phyloP scores from a whole-genome alignment of 2,113 vertebrate genomes.

The Fregata magnificens region DNA sequence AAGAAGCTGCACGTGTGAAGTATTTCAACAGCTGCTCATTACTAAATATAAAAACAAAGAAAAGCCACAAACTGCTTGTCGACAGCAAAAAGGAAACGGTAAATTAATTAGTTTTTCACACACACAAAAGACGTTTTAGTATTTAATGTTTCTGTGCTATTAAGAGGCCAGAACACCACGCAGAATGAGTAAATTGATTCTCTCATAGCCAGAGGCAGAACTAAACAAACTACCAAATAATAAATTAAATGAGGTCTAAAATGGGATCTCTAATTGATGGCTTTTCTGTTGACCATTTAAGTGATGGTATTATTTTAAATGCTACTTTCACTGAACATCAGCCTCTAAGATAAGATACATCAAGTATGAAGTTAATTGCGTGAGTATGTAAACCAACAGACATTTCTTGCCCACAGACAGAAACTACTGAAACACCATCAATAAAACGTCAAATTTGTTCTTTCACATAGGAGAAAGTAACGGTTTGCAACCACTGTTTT shows the following conservation, averaged over 20 bases:
- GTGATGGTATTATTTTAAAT: neutral
- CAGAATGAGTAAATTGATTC: neutral
- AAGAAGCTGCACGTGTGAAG: neutral
- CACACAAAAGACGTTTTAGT: neutral
- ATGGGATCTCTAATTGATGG: neutral
- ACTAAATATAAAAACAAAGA: neutral
- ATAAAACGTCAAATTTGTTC: neutral
- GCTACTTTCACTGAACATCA: neutral
- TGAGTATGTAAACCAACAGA: neutral
- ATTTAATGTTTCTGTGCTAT: neutral
- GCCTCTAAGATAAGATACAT: neutral
- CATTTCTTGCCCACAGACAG: neutral
- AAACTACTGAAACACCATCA: neutral
- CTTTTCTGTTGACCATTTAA: neutral
- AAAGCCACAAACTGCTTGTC: neutral
- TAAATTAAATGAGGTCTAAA: conserved; percentile 7
- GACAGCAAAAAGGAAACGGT: neutral
- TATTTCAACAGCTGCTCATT: neutral
- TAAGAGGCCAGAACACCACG: neutral
- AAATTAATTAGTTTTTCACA: neutral
- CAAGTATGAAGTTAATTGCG: neutral
- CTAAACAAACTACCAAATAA: neutral
- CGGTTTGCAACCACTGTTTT: neutral
- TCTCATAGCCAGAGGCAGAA: neutral
- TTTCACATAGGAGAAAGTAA: neutral